These are phyloP conservation scores for Thumatha senex DNA, from an alignment of 2,888 invertebrate species.

Conservation along the genomic window DNA sequence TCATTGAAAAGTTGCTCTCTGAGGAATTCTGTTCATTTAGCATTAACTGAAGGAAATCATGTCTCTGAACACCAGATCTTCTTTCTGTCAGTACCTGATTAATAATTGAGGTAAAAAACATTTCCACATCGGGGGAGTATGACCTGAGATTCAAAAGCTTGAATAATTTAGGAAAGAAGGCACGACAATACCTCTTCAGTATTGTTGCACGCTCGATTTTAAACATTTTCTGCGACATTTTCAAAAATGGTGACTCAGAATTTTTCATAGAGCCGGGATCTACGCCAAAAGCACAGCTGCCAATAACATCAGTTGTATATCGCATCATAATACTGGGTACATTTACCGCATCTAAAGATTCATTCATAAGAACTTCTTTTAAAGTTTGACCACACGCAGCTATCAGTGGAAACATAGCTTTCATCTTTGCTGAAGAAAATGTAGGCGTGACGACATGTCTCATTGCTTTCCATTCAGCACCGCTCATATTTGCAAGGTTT, in stretches of 20 bases:
- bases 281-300: slow-evolving; percentile 76
- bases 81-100: slow-evolving; percentile 69
- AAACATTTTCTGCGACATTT: slow-evolving; percentile 77
- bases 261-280: slow-evolving; percentile 69
- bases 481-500: slow-evolving; percentile 75
- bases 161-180: slow-evolving; percentile 70
- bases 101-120: slow-evolving; percentile 68
- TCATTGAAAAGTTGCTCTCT: slow-evolving; percentile 64
- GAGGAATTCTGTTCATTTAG: slow-evolving; percentile 66
- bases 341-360: slow-evolving; percentile 57
- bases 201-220: slow-evolving; percentile 62
- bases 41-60: slow-evolving; percentile 77
- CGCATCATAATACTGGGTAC: slow-evolving; percentile 67
- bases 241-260: slow-evolving; percentile 68
- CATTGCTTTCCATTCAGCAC: slow-evolving; percentile 76
- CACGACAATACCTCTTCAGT: slow-evolving; percentile 70
- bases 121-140: slow-evolving; percentile 69
- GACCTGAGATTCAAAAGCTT: slow-evolving; percentile 71
- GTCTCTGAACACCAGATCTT: slow-evolving; percentile 57
- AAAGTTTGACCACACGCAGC: slow-evolving; percentile 67
- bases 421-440: slow-evolving; percentile 79
- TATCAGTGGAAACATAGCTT: slow-evolving; percentile 76
- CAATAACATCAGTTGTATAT: slow-evolving; percentile 75
- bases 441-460: slow-evolving; percentile 73
- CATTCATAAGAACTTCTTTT: slow-evolving; percentile 49